phyloP scores from a whole-genome alignment of 92 coral and sea anemone species.

The Blastomussa wellsi region DNA sequence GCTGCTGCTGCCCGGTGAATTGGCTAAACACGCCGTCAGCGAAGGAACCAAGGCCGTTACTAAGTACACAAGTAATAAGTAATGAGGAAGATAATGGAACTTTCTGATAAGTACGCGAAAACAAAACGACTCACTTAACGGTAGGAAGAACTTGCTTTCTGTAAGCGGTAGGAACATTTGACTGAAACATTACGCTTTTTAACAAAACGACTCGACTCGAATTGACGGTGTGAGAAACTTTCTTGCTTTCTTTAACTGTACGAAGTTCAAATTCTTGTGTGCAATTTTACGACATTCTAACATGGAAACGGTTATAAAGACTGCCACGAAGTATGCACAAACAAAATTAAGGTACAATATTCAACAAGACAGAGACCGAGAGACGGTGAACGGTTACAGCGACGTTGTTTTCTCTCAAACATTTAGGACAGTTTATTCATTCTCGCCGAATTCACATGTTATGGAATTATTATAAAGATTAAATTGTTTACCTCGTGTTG shows the following conservation, averaged over 20 bases:
- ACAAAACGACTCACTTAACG: background rate
- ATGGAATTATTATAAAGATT: background rate
- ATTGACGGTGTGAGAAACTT: background rate
- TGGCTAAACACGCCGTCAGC: constrained; percentile 91
- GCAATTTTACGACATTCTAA: background rate
- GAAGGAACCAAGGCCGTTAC: constrained; percentile 99
- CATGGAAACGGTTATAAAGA: too few species aligned
- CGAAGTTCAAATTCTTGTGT: background rate
- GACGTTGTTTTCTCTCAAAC: background rate
- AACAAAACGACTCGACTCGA: background rate
- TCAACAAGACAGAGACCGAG: too few species aligned
- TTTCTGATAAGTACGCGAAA: background rate
- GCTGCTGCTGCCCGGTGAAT: constrained; percentile 72
- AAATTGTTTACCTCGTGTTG: constrained; percentile 83
- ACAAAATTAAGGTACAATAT: too few species aligned
- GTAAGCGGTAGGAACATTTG: background rate
- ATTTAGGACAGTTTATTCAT: background rate
- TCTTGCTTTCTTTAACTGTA: background rate
- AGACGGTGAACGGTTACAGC: background rate
- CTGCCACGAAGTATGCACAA: too few species aligned
- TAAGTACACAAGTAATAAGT: constrained; percentile 94
- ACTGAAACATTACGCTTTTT: background rate
- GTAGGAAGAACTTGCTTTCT: background rate
- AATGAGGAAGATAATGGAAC: background rate
- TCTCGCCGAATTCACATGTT: background rate